phyloP scores from a whole-genome alignment of 2,888 invertebrate species.

The Seira sanloemensis region DNA sequence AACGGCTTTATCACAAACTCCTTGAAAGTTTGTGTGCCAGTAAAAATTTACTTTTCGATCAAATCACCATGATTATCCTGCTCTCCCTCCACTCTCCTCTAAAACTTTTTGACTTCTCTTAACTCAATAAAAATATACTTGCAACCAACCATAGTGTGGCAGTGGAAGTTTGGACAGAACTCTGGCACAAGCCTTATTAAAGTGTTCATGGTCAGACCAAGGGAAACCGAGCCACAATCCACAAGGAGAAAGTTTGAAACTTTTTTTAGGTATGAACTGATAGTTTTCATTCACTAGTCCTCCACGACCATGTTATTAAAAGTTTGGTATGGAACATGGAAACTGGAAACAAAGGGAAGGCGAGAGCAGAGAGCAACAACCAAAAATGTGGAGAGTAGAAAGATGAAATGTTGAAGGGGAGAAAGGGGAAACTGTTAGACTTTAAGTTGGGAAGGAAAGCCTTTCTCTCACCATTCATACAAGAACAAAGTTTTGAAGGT shows the following conservation, averaged over 20 bases:
- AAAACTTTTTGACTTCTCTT: not conserved
- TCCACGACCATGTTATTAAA: constrained; percentile 2
- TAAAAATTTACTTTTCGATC: not conserved
- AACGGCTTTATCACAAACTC: too few species aligned
- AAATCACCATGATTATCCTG: constrained; percentile 10
- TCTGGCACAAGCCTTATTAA: too few species aligned
- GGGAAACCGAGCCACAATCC: constrained; percentile 2
- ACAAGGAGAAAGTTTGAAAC: not conserved
- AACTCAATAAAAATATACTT: constrained; percentile 7
- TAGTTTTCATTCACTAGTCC: constrained; percentile 8
- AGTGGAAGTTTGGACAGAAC: not conserved
- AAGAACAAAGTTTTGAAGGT: too few species aligned
- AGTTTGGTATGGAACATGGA: not conserved
- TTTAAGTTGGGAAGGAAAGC: not conserved
- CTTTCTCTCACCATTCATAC: too few species aligned
- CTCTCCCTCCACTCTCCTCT: not conserved
- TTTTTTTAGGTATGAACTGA: constrained; percentile 10
- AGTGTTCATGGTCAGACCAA: not conserved
- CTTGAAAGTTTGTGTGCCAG: not conserved
- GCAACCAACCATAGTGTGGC: too few species aligned
- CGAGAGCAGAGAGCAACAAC: not conserved
- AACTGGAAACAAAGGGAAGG: not conserved
- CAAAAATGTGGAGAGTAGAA: not conserved
- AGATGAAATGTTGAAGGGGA: not conserved
- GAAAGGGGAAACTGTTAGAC: not conserved